Conservation (phyloP, 2,113 vertebrate species). For the Silurus glanis region DNA sequence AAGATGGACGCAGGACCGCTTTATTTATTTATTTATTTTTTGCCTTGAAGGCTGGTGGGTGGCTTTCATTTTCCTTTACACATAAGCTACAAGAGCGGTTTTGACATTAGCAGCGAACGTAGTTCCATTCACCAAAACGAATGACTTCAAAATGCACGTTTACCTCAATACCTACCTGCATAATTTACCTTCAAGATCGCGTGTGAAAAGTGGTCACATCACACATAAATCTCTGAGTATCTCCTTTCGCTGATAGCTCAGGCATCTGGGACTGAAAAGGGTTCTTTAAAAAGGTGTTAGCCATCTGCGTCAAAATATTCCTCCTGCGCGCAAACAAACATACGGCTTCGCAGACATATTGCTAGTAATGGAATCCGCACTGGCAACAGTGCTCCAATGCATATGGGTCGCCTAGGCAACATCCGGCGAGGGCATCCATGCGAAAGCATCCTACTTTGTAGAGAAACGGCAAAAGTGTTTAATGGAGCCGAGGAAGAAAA, state of each 20-base stretch:
- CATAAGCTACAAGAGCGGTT: not conserved
- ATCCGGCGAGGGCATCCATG: not conserved
- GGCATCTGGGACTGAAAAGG: constrained; percentile 2
- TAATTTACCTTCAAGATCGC: too few relatives aligned
- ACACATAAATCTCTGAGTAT: not conserved
- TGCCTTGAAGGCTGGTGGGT: not conserved
- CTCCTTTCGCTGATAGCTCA: not conserved
- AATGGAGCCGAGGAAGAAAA: not conserved
- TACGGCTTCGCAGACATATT: not conserved
- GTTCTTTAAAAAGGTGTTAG: not conserved
- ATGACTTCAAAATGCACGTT: not conserved
- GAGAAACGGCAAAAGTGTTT: not conserved
- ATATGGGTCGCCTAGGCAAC: not conserved
- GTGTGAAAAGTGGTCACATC: not conserved
- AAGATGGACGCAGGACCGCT: not conserved
- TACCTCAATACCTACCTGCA: not conserved
- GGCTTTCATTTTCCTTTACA: not conserved
- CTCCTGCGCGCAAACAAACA: not conserved
- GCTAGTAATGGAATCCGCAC: not conserved
- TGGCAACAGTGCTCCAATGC: not conserved
- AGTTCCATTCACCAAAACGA: not conserved
- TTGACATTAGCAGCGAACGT: not conserved
- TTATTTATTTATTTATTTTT: not conserved
- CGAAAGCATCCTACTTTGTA: not conserved
- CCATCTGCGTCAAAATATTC: not conserved